Base-by-base conservation (phyloP, 2,888 invertebrate species). In the Netelia fuscicornis region DNA sequence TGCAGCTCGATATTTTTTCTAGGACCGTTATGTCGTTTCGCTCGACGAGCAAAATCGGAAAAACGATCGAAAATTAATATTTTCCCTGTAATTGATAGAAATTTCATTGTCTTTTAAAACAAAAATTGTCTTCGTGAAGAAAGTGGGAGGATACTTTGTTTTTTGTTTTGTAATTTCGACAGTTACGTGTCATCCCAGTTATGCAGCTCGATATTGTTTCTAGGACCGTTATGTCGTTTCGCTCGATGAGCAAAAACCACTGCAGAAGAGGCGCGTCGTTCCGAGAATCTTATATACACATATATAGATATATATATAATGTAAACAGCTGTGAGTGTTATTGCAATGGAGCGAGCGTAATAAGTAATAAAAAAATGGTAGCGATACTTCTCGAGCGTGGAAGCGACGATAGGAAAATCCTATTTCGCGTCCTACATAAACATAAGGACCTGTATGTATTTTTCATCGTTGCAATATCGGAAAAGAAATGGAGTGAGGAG, bases 141-240 rank as follows among this genome's bases (percentile, higher is more conserved):
- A 1, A 37, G 5, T 52, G 13, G 5, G 8, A 58, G 44, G 42
- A 62, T 52, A 58, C 11, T 17, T 60, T 25, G 11, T 30, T 56
- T 58, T 70, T 42, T 70, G 25, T 62, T 8, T 23, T 37, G 25
- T 2, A 25, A 44, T 62, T 68, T 62, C 42, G 23, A 52, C 52
- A 80, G 52, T 65, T 65, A 68, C 68, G 68, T 30, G 74, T 30
- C 58, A n/a, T 58, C 20, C 25, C 48, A 20, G 70, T 65, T 52
- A 78, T 13, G n/a, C 42, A 56, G 64, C 37, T 42, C 17, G 56
- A 74, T 60, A 81, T 81, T 75, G 62, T 81, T 75, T 67, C 48
- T n/a, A 23, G 37, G 65, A 23, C 80, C 76, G 80, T 84, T 84
- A 80, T 76, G 76, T 58, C 84, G 84, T 80, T 84, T 80, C 76